Evolutionary conservation across 2,113 vertebrate genomes (phyloP), one percentile per base, ranked within the genome.

Genomic region (Neogale vison): DNA sequence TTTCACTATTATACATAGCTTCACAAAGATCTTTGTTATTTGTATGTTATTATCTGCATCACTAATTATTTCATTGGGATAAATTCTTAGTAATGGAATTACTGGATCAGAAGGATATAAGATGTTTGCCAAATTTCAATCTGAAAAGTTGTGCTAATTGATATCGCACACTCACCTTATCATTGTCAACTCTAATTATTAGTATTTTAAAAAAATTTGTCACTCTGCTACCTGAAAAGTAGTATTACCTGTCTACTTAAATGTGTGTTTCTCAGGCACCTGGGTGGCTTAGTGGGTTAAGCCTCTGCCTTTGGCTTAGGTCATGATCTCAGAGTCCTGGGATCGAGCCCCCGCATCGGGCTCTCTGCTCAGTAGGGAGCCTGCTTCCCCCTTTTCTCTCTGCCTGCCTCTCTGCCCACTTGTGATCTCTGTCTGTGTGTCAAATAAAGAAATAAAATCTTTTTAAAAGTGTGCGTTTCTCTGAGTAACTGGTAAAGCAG

Each of bases 21-120:
- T 2, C 17, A 1, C 11, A 7, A 69, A 20, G 21, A 71, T 71
- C 61, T 69, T 9, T 8, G 47, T 90, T 61, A 52, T 61, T 15
- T 92, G 7, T 24, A 4, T 59, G 45, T 76, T 61, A 69, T 57
- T 72, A 9, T 85, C 45, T 96, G 5, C 2, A 21, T 76, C 50
- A 36, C 20, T 92, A 83, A 81, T 89, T n/a, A 89, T 65, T 94
- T 96, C 61, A 69, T 47, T 89, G 55, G 26, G 1, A 47, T 71
- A 47, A 57, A 83, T 94, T 87, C 15, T 34, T 89, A 81, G 2
- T 76, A 34, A 72, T 72, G 7, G 47, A 80, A n/a, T 59, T 87
- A 55, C 29, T 7, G 1, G 9, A 85, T 72, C 13, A 61, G 69
- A 52, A n/a, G 45, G 7, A 9, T 72, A 21, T 84, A 63, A 47